Percentiles rank a stretch among this genome's conserved stretches.
Conservation (phyloP, 2,113 vertebrate genomes). For the Upupa epops region DNA sequence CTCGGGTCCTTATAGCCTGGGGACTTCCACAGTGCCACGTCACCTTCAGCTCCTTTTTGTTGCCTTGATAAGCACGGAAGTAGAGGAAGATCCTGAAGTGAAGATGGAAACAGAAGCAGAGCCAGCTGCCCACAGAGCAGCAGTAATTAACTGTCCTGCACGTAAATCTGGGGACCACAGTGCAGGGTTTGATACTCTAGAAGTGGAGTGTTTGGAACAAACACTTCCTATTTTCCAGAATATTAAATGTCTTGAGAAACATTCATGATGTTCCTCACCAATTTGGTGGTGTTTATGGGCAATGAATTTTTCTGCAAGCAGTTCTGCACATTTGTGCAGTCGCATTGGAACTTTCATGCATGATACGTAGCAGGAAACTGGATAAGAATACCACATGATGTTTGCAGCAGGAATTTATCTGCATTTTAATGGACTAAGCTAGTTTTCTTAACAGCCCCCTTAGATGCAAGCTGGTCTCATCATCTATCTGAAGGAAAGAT, state of each 20-base stretch:
- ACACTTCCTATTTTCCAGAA: not conserved
- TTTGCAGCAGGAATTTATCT: not conserved
- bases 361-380: not conserved
- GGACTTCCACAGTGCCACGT: not conserved
- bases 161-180: accelerated
- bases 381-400: not conserved
- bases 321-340: not conserved
- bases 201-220: not conserved
- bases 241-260: not conserved
- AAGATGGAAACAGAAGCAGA: not conserved
- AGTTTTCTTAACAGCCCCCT: not conserved
- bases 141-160: not conserved
- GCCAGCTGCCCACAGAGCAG: not conserved
- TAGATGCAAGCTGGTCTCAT: not conserved
- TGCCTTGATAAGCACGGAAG: not conserved
- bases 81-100: not conserved
- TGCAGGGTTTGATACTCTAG: not conserved
- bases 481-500: not conserved
- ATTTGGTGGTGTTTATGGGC: not conserved
- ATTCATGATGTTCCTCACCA: not conserved
- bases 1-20: not conserved
- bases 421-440: not conserved
- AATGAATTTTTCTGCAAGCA: not conserved
- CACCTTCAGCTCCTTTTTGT: not conserved
- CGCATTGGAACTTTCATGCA: not conserved